A percentile compares a stretch with the other conserved stretches of the same genome.
Evolutionary conservation across 2,797 vertebrate species (phyloP).

Genomic region (Falco peregrinus): DNA sequence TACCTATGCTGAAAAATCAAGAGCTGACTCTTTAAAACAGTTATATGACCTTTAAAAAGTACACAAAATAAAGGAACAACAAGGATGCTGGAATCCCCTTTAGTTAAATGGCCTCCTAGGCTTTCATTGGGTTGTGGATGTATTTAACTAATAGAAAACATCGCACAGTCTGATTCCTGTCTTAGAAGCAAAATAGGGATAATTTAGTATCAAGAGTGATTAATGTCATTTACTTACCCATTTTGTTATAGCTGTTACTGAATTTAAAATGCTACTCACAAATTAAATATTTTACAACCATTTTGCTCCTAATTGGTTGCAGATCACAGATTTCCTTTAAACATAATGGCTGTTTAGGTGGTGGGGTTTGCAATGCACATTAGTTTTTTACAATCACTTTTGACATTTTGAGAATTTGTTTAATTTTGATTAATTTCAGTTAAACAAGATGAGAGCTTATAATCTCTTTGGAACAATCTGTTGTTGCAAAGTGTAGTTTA

Average conservation of each 20-base stretch:
- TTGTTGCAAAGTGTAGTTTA: conserved; percentile 1
- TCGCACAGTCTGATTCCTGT: conserved; percentile 29
- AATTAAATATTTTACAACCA: conserved; percentile 74
- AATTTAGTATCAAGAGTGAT: conserved; percentile 70
- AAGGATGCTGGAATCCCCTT: background rate
- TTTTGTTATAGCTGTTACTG: conserved; percentile 65
- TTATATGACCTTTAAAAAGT: conserved; percentile 8
- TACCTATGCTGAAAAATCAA: conserved; percentile 37
- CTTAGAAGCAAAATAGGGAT: conserved; percentile 59
- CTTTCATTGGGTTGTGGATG: conserved; percentile 46
- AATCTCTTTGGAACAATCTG: background rate
- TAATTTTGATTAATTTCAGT: conserved; percentile 37
- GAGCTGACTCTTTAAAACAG: conserved; percentile 32
- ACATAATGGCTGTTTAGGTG: conserved; percentile 37
- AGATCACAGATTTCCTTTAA: conserved; percentile 72
- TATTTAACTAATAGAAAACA: conserved; percentile 66
- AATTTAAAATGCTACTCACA: conserved; percentile 67
- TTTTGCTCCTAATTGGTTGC: conserved; percentile 73
- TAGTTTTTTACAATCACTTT: conserved; percentile 24
- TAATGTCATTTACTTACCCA: conserved; percentile 66
- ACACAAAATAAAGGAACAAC: conserved; percentile 41
- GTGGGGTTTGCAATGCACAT: conserved; percentile 7
- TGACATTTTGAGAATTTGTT: conserved; percentile 59
- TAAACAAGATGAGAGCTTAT: background rate
- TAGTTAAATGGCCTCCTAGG: conserved; percentile 50